These are phyloP conservation scores for Vimba vimba DNA, from an alignment of 2,113 vertebrate genomes.

Conservation along the genomic window DNA sequence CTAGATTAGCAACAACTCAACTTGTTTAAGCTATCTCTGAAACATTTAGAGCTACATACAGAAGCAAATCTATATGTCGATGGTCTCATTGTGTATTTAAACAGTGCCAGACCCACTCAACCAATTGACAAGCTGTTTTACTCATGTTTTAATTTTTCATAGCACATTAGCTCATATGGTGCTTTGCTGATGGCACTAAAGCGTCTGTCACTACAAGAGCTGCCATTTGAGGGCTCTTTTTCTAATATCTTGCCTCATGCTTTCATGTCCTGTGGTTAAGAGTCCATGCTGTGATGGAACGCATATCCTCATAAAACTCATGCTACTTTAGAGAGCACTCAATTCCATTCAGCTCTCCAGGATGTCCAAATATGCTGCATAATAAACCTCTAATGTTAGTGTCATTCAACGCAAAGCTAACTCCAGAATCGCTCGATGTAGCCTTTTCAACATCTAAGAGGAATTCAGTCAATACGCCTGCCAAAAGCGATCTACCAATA, in stretches of 20 bases:
- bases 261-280: slow-evolving; percentile 17
- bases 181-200: slow-evolving; percentile 33
- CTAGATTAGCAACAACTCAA: not conserved
- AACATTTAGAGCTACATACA: not conserved
- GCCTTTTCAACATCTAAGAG: slow-evolving; percentile 76
- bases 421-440: slow-evolving; percentile 70
- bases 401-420: slow-evolving; percentile 75
- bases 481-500: slow-evolving; percentile 68
- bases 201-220: slow-evolving; percentile 33
- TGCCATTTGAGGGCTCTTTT: slow-evolving; percentile 26
- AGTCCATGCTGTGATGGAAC: slow-evolving; percentile 41
- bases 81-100: slow-evolving; percentile 15
- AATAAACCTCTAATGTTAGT: slow-evolving; percentile 72
- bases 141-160: slow-evolving; percentile 24
- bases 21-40: not conserved
- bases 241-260: slow-evolving; percentile 30
- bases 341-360: slow-evolving; percentile 76
- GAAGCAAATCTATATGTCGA: not conserved
- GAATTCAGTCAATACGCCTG: slow-evolving; percentile 77
- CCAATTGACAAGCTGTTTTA: slow-evolving; percentile 21
- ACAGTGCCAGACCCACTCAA: slow-evolving; percentile 12
- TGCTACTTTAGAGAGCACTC: slow-evolving; percentile 75
- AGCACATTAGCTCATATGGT: slow-evolving; percentile 16
- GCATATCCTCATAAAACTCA: slow-evolving; percentile 72
- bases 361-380: slow-evolving; percentile 74